These are phyloP conservation scores for Drosophila kambysellisi DNA, from an alignment of 2,888 invertebrate species.

Conservation along the genomic window DNA sequence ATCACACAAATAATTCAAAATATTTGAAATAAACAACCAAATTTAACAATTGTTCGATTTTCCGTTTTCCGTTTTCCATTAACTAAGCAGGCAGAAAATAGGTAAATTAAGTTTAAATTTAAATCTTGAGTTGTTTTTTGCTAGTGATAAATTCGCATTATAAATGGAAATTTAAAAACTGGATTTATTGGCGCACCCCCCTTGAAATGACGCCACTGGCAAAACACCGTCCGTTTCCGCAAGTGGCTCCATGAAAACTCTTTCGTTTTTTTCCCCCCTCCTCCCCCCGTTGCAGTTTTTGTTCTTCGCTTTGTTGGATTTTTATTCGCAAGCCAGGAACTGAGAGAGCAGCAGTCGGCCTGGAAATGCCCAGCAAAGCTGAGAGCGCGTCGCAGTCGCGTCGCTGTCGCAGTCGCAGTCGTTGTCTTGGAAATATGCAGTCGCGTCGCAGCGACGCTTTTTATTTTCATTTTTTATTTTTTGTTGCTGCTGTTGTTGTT, in stretches of 20 bases:
- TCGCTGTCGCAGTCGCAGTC: conserved; percentile 24
- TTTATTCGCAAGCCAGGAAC: conserved; percentile 28
- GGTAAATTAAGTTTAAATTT: neutral
- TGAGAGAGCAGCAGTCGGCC: conserved; percentile 49
- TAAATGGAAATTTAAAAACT: neutral
- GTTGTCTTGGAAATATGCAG: conserved; percentile 60
- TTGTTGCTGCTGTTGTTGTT: conserved; percentile 7
- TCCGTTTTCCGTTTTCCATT: neutral
- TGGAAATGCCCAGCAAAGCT: conserved; percentile 60
- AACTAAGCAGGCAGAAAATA: neutral
- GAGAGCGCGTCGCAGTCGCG: conserved; percentile 18
- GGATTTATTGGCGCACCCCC: neutral
- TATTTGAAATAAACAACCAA: neutral
- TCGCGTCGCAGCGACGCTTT: conserved; percentile 41
- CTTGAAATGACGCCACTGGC: neutral
- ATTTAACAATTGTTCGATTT: neutral
- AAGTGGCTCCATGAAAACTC: conserved; percentile 70
- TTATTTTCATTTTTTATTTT: conserved; percentile 10
- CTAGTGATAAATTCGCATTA: neutral
- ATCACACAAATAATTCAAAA: neutral
- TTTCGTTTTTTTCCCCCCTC: conserved; percentile 26
- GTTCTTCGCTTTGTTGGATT: conserved; percentile 24
- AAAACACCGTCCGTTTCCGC: conserved; percentile 6
- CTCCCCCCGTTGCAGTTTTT: neutral
- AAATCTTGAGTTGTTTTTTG: neutral